Evolutionary conservation across 2,113 vertebrate genomes (phyloP).

Genomic region (Columba janthina): DNA sequence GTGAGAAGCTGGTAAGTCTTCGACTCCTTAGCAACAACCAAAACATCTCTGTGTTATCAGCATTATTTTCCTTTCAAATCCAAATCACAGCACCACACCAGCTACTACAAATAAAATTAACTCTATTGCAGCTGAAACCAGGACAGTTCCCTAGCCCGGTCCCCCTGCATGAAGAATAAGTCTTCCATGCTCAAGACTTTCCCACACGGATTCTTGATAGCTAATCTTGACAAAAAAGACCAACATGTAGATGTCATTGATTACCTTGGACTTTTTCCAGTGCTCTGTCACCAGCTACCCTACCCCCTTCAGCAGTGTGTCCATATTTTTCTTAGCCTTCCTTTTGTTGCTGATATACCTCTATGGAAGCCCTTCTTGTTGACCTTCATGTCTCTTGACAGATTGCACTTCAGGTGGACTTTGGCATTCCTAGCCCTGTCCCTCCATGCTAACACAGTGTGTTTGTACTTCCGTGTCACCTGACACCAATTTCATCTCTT

Average conservation of each 20-base stretch:
- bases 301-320: neutral
- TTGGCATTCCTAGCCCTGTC: neutral
- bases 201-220: neutral
- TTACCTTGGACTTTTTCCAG: neutral
- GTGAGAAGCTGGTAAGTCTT: no score
- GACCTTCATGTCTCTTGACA: neutral
- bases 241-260: neutral
- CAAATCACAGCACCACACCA: no score
- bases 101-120: no score
- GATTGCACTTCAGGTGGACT: neutral
- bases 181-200: neutral
- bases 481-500: neutral
- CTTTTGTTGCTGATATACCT: neutral
- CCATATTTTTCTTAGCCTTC: neutral
- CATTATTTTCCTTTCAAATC: no score
- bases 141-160: neutral
- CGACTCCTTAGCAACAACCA: no score
- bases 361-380: accelerated
- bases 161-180: neutral
- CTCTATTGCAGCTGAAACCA: no score
- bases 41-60: no score
- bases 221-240: neutral
- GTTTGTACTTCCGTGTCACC: neutral
- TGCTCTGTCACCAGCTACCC: neutral
- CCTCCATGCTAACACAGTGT: neutral